phyloP scores from a whole-genome alignment of 2,888 invertebrate genomes.

The Cryptus viduatorius region DNA sequence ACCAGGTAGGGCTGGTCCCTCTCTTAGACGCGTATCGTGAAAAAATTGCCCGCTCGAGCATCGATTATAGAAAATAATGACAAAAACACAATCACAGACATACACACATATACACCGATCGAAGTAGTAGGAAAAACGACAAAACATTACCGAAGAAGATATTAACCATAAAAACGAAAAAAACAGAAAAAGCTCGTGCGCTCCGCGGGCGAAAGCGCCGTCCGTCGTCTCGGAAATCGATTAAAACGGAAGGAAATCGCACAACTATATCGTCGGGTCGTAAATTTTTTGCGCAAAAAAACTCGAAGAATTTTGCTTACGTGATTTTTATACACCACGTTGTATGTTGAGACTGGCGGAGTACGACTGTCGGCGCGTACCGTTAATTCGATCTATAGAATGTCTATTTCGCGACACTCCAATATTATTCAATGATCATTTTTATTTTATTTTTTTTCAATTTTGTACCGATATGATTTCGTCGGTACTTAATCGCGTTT shows the following conservation, averaged over 20 bases:
- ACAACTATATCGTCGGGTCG: slow-evolving; percentile 49
- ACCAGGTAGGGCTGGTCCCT: slow-evolving; percentile 88
- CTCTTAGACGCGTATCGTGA: slow-evolving; percentile 77
- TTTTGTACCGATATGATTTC: slow-evolving; percentile 37
- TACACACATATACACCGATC: slow-evolving; percentile 8
- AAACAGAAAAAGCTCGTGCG: slow-evolving; percentile 21
- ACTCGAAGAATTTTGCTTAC: slow-evolving; percentile 4
- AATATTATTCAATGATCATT: not conserved
- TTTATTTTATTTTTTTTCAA: slow-evolving; percentile 16
- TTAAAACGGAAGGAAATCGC: slow-evolving; percentile 67
- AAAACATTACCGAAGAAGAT: slow-evolving; percentile 49
- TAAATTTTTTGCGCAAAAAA: not conserved
- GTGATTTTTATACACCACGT: slow-evolving; percentile 14
- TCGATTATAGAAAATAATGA: slow-evolving; percentile 47
- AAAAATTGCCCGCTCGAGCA: slow-evolving; percentile 69
- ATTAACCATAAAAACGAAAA: slow-evolving; percentile 20
- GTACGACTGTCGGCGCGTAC: slow-evolving; percentile 20
- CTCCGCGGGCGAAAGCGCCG: slow-evolving; percentile 35
- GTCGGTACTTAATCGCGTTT: slow-evolving; percentile 45
- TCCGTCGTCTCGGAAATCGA: slow-evolving; percentile 60
- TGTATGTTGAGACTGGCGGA: slow-evolving; percentile 14
- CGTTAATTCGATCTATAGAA: slow-evolving; percentile 16
- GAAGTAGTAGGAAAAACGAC: slow-evolving; percentile 32
- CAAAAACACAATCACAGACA: too few species aligned
- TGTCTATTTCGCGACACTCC: slow-evolving; percentile 15